Percentiles rank a stretch among this genome's conserved stretches.
phyloP scores from a whole-genome alignment of 2,797 vertebrate species.

The Phataginus tricuspis region DNA sequence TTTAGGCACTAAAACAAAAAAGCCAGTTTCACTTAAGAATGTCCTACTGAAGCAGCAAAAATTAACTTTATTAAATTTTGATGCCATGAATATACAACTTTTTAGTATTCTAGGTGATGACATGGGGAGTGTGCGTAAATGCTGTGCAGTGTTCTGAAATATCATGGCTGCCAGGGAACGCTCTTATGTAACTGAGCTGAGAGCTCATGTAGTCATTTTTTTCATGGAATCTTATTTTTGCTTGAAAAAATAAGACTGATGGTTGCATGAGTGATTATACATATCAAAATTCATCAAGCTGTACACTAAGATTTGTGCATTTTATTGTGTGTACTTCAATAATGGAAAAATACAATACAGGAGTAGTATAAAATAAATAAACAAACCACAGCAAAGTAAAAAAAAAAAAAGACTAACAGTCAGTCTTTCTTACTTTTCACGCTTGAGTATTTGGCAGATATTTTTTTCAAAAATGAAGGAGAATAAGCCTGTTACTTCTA shows the following conservation, averaged over 20 bases:
- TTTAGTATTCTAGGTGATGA: background rate
- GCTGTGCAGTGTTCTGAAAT: background rate
- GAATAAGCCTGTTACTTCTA: background rate
- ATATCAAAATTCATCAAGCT: no score
- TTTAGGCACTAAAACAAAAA: background rate
- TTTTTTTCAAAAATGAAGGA: background rate
- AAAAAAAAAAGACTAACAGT: background rate
- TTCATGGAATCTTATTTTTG: background rate
- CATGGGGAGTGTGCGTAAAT: background rate
- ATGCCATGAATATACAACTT: background rate
- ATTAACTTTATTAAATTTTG: background rate
- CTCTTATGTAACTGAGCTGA: background rate
- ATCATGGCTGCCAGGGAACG: background rate
- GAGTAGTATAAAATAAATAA: no score
- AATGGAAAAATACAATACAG: no score
- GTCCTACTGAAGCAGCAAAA: background rate
- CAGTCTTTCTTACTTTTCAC: background rate
- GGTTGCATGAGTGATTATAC: no score
- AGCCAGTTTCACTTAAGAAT: background rate
- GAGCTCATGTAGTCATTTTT: background rate
- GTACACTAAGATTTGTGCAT: no score
- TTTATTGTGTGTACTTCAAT: no score
- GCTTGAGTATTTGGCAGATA: background rate
- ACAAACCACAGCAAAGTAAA: background rate
- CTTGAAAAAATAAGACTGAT: background rate